A percentile compares a stretch with the other conserved stretches of the same genome.
Evolutionary conservation across 2,888 invertebrate species (phyloP).

Genomic region (Agriopis marginaria): DNA sequence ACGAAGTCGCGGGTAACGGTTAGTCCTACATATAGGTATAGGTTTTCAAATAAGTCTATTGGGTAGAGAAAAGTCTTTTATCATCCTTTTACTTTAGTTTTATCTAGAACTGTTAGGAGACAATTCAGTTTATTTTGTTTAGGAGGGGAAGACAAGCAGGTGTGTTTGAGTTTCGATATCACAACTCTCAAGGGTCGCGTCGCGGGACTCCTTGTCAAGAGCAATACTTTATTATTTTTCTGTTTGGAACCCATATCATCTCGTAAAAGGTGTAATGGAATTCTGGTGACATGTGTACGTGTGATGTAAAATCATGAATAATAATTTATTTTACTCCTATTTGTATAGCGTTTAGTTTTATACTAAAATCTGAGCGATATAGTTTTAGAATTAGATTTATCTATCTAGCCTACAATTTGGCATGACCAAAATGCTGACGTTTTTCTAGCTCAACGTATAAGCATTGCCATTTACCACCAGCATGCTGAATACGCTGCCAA

Average conservation of each 20-base stretch:
- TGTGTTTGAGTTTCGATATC: conserved; percentile 30
- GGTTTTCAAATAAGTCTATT: not conserved
- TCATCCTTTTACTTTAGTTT: conserved; percentile 12
- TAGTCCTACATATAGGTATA: not conserved
- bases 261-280: conserved; percentile 32
- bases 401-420: too few relatives aligned
- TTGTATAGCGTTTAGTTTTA: not conserved
- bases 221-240: conserved; percentile 37
- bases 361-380: not conserved
- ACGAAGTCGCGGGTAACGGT: too few relatives aligned
- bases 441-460: too few relatives aligned
- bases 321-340: conserved; percentile 16
- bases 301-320: conserved; percentile 27
- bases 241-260: conserved; percentile 37
- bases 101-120: conserved; percentile 10
- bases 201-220: conserved; percentile 38
- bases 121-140: conserved; percentile 19
- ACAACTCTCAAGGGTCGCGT: conserved; percentile 25
- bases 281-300: conserved; percentile 27
- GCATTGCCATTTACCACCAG: too few relatives aligned
- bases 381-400: too few relatives aligned
- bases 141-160: conserved; percentile 15
- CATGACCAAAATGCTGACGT: too few relatives aligned
- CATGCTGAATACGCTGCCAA: too few relatives aligned
- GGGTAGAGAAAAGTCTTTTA: not conserved